A percentile compares a stretch with the other conserved stretches of the same genome.
Evolutionary conservation across 1,140 invertebrate species (phyloP).

Genomic region (Tetraneura akinire): DNA sequence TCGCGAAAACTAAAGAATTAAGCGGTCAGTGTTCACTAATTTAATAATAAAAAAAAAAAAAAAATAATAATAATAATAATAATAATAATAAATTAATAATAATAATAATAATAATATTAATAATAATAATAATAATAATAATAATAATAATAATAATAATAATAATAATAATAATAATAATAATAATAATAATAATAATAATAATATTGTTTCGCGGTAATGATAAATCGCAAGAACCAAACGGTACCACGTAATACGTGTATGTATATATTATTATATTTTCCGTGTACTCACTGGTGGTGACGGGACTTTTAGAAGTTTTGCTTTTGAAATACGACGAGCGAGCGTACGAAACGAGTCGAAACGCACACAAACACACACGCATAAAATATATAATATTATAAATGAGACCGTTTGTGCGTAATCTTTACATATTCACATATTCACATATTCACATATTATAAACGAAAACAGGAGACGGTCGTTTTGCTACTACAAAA

Average conservation of each 20-base stretch:
- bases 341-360: neutral
- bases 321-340: slow-evolving; percentile 22
- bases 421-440: neutral
- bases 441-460: no score
- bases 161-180: no score
- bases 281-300: neutral
- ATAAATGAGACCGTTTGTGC: neutral
- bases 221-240: neutral
- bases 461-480: neutral
- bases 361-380: no score
- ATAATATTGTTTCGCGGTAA: slow-evolving; percentile 7
- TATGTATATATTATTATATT: neutral
- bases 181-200: no score
- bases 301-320: neutral
- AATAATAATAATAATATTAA: no score
- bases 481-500: neutral
- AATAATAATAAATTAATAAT: no score
- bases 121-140: no score
- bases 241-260: neutral
- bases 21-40: no score
- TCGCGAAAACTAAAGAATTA: no score
- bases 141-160: no score
- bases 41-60: no score
- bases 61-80: no score
- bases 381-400: neutral